Percentiles rank a stretch among this genome's conserved stretches.
Conservation (phyloP, 2,113 vertebrate genomes). For the Peromyscus californicus region DNA sequence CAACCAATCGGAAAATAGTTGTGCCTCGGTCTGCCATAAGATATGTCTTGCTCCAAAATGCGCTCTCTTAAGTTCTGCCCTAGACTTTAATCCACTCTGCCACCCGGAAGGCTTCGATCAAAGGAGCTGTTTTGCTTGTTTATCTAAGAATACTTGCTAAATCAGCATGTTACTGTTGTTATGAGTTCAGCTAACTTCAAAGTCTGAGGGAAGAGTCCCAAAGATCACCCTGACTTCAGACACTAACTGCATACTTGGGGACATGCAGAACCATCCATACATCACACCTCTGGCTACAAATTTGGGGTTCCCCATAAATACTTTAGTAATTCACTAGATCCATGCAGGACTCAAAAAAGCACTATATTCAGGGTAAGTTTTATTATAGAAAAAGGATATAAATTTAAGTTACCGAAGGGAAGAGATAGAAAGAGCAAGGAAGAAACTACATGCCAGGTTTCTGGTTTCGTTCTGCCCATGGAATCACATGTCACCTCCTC, state of each 20-base stretch:
- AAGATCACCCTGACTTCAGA: not conserved
- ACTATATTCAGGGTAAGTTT: not conserved
- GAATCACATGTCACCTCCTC: not conserved
- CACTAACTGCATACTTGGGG: not conserved
- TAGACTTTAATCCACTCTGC: not conserved
- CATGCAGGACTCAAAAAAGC: conserved; percentile 36
- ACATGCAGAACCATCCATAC: not conserved
- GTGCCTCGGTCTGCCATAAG: not conserved
- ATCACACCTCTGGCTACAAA: not conserved
- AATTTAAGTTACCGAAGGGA: conserved; percentile 18
- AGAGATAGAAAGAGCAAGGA: not conserved
- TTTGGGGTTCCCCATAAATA: not conserved
- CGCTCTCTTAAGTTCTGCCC: not conserved
- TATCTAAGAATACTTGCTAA: conserved; percentile 58
- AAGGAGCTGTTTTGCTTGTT: conserved; percentile 49
- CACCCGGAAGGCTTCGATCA: conserved; percentile 36
- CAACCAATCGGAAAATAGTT: not conserved
- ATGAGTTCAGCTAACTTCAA: conserved; percentile 39
- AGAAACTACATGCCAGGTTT: not conserved
- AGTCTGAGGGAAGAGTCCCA: not conserved
- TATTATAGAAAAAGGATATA: not conserved
- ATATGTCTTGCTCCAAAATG: conserved; percentile 29
- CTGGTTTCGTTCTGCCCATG: not conserved
- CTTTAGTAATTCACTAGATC: conserved; percentile 33
- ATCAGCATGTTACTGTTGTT: not conserved